Conservation (phyloP, 1,140 invertebrate genomes). For the Cydia pomonella region DNA sequence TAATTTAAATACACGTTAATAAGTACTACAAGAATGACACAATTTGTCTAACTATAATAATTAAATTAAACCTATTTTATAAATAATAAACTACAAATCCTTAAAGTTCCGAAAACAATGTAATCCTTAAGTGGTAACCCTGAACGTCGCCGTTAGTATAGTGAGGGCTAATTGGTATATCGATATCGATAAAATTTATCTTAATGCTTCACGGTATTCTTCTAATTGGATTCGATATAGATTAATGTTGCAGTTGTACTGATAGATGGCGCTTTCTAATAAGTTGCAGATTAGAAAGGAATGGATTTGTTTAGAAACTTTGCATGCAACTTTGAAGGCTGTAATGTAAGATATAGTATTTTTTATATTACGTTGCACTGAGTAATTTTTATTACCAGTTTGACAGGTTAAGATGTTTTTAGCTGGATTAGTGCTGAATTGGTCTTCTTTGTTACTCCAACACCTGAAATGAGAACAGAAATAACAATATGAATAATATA, state of each 20-base stretch:
- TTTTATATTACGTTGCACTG: too few relatives aligned
- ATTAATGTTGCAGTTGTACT: constrained; percentile 15
- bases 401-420: background rate
- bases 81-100: background rate
- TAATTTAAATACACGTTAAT: too few relatives aligned
- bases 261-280: constrained; percentile 27
- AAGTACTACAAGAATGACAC: too few relatives aligned
- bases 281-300: constrained; percentile 22
- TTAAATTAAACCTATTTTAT: too few relatives aligned
- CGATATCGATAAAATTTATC: constrained; percentile 41
- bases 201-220: constrained; percentile 33
- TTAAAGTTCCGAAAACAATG: background rate
- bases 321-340: background rate
- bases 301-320: constrained; percentile 2
- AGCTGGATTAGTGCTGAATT: background rate
- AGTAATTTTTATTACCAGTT: too few relatives aligned
- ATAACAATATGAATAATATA: background rate
- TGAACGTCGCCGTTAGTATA: constrained; percentile 39
- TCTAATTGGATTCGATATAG: constrained; percentile 33
- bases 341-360: too few relatives aligned
- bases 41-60: too few relatives aligned
- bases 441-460: background rate
- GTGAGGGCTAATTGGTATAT: constrained; percentile 47
- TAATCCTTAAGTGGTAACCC: constrained; percentile 1
- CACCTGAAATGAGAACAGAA: constrained; percentile 1